These are phyloP conservation scores for Tetanocera ferruginea DNA, from an alignment of 2,888 invertebrate genomes.

Conservation along the genomic window DNA sequence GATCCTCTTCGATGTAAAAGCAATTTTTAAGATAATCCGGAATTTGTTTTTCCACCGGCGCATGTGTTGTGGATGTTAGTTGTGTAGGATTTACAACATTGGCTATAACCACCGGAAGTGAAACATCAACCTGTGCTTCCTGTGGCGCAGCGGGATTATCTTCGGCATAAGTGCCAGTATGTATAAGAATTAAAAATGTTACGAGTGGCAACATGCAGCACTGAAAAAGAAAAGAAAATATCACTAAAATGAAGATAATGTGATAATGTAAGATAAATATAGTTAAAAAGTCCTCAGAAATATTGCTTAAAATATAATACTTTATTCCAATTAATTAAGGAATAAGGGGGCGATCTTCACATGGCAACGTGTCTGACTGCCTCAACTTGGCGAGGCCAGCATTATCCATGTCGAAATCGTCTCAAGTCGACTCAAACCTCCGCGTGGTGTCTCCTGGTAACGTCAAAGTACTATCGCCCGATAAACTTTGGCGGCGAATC, in stretches of 20 bases:
- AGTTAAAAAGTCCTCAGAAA: not conserved
- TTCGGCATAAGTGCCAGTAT: constrained; percentile 33
- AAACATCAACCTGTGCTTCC: constrained; percentile 35
- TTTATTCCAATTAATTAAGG: not conserved
- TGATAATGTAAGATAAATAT: not conserved
- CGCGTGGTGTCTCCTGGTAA: too few relatives aligned
- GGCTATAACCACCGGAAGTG: constrained; percentile 27
- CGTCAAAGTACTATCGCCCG: too few relatives aligned
- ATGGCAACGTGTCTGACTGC: too few relatives aligned
- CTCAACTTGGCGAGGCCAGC: too few relatives aligned
- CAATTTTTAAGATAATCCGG: constrained; percentile 60
- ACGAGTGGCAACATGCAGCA: constrained; percentile 18
- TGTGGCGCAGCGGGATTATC: constrained; percentile 40
- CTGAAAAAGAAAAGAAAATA: constrained; percentile 30
- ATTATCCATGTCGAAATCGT: too few relatives aligned
- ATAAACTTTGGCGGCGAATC: too few relatives aligned
- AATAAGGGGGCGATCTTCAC: too few relatives aligned
- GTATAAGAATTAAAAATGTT: constrained; percentile 16
- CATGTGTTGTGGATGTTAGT: constrained; percentile 34
- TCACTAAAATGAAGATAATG: not conserved
- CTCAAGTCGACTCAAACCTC: too few relatives aligned
- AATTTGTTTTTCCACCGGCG: constrained; percentile 40
- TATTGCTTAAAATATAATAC: not conserved
- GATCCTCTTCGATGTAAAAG: constrained; percentile 64
- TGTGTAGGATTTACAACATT: constrained; percentile 12